Evolutionary conservation across 2,888 invertebrate genomes (phyloP).

Genomic region (Enchytraeus crypticus): DNA sequence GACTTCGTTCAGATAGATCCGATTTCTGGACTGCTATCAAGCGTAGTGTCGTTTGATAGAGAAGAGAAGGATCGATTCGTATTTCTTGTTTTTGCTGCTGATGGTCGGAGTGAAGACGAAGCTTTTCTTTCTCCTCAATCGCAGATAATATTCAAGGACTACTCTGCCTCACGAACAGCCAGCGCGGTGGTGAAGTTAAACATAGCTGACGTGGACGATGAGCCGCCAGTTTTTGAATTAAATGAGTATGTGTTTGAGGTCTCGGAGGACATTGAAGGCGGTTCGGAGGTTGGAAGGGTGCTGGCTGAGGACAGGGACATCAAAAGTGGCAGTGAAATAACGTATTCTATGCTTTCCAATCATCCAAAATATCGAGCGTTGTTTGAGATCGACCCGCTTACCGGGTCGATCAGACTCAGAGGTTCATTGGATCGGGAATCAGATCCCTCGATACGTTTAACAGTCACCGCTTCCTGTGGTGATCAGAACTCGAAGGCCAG

Average conservation of each 20-base stretch:
- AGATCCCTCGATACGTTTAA: slow-evolving; percentile 1
- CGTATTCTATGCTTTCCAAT: neutral
- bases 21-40: slow-evolving; percentile 10
- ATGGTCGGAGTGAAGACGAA: no score
- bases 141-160: no score
- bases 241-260: slow-evolving; percentile 12
- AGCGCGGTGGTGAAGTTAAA: slow-evolving; percentile 6
- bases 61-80: slow-evolving; percentile 14
- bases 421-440: slow-evolving; percentile 7
- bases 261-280: slow-evolving; percentile 6
- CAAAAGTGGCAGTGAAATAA: neutral
- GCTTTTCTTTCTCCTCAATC: no score
- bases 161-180: slow-evolving; percentile 6
- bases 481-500: slow-evolving; percentile 8
- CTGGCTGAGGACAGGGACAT: slow-evolving; percentile 13
- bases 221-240: slow-evolving; percentile 8
- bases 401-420: slow-evolving; percentile 2
- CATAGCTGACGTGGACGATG: slow-evolving; percentile 14
- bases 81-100: slow-evolving; percentile 19
- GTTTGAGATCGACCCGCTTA: neutral
- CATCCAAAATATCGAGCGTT: neutral
- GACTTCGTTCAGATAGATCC: slow-evolving; percentile 11
- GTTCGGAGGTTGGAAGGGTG: slow-evolving; percentile 11
- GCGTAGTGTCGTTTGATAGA: slow-evolving; percentile 15
- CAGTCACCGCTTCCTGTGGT: neutral